phyloP scores from a whole-genome alignment of 1,140 invertebrate genomes.

The Thrips palmi region DNA sequence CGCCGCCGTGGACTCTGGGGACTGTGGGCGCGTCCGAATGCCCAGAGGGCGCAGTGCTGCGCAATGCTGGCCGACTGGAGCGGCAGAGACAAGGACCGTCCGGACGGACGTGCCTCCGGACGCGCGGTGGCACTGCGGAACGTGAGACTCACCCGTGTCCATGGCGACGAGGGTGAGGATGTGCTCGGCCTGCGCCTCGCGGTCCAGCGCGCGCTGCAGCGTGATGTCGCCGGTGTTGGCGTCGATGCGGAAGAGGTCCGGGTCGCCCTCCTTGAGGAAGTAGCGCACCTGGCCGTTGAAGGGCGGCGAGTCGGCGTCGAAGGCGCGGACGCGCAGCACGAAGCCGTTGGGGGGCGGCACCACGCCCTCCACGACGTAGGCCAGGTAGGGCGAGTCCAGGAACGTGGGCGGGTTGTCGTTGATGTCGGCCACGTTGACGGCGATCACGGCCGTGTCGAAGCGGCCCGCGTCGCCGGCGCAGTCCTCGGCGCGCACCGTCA shows the following conservation, averaged over 20 bases:
- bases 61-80: neutral
- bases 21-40: too few relatives aligned
- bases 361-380: slow-evolving; percentile 83
- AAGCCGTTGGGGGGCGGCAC: slow-evolving; percentile 54
- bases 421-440: slow-evolving; percentile 60
- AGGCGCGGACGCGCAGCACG: slow-evolving; percentile 62
- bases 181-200: slow-evolving; percentile 66
- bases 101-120: too few relatives aligned
- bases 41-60: too few relatives aligned
- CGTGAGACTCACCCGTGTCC: slow-evolving; percentile 64
- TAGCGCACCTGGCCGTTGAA: slow-evolving; percentile 79
- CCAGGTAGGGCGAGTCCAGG: slow-evolving; percentile 73
- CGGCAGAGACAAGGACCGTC: neutral
- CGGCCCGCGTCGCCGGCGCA: slow-evolving; percentile 46
- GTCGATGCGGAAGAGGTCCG: slow-evolving; percentile 73
- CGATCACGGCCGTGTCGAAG: slow-evolving; percentile 47
- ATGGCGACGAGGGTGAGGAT: slow-evolving; percentile 71
- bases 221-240: slow-evolving; percentile 74
- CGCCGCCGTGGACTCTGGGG: too few relatives aligned
- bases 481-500: slow-evolving; percentile 77
- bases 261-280: slow-evolving; percentile 80
- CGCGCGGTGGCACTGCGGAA: too few relatives aligned
- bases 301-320: slow-evolving; percentile 77
- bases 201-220: slow-evolving; percentile 58
- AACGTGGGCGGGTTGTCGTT: slow-evolving; percentile 92